These are phyloP conservation scores for Metopolophium dirhodum DNA, from an alignment of 1,140 invertebrate genomes.

Conservation along the genomic window DNA sequence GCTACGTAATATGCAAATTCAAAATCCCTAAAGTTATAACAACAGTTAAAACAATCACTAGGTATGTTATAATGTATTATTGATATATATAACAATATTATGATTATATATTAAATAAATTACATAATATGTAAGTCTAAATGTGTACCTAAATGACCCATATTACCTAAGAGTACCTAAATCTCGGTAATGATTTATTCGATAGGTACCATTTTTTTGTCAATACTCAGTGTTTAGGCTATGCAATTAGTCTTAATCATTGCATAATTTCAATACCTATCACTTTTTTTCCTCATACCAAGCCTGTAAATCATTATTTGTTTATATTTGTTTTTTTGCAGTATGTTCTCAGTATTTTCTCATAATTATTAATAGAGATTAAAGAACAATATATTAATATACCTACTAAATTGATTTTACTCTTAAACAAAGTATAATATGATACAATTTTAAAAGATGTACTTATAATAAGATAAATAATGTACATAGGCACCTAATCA, in stretches of 20 bases:
- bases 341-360: background rate
- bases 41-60: background rate
- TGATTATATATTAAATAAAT: no score
- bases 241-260: background rate
- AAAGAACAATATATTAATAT: no score
- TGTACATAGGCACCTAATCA: no score
- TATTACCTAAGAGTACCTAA: background rate
- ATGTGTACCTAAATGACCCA: background rate
- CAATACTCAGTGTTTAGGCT: background rate
- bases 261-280: background rate
- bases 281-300: background rate
- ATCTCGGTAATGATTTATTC: background rate
- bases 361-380: no score
- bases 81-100: no score
- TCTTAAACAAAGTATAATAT: background rate
- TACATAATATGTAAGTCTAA: background rate
- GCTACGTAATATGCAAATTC: background rate
- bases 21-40: background rate
- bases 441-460: background rate
- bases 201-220: background rate
- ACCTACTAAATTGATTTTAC: background rate
- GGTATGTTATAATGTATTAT: no score
- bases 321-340: background rate
- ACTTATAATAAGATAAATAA: background rate
- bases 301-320: background rate